Evolutionary conservation across 2,888 invertebrate genomes (phyloP), one percentile per base, ranked within the genome.

Genomic region (Plebejus anna): DNA sequence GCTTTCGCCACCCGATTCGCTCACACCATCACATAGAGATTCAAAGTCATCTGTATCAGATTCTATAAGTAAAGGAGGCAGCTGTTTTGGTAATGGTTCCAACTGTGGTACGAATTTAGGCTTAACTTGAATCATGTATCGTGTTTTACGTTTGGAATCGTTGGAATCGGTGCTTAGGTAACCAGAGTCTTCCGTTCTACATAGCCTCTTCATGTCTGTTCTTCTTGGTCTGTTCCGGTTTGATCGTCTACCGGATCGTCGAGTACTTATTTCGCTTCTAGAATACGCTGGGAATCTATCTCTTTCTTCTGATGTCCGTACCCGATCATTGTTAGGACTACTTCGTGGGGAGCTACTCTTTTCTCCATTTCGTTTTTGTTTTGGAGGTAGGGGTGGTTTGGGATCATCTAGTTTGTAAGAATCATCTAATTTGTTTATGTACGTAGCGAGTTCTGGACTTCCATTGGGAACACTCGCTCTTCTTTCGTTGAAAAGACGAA

Each of bases 1-100:
- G 88, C 97, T 97, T 85, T 97, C 97, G 1, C 96, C 97, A 0
- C 97, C 97, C 38, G 97, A 97, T 87, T 97, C 97, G 85, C 97
- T 97, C 80, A 96, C 95, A 11, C 96, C 97, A 81, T 97, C 97
- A 72, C 96, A 96, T 76, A 96, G 91, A 42, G 96, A 97, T 84
- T 97, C 97, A 77, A 97, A 96, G 32, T 97, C 97, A 82, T 95
- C 97, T 79, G 97, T 95, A 81, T 96, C 95, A 78, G 96, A 94
- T 81, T 95, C 89, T 80, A 95, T 86, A 76, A 86, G 89, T 72
- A 87, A 77, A n/a, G 86, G 83, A 16, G 87, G 83, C 0, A 88
- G 80, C 81, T 89, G 79, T 77, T 86, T 80, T 51, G 83, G 79
- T 57, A 82, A 84, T 0, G 87, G 83, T 78, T 89, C 89, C 22